Percentiles rank a stretch among this genome's conserved stretches.
phyloP scores from a whole-genome alignment of 1,140 invertebrate species.

The Lucilia cuprina region DNA sequence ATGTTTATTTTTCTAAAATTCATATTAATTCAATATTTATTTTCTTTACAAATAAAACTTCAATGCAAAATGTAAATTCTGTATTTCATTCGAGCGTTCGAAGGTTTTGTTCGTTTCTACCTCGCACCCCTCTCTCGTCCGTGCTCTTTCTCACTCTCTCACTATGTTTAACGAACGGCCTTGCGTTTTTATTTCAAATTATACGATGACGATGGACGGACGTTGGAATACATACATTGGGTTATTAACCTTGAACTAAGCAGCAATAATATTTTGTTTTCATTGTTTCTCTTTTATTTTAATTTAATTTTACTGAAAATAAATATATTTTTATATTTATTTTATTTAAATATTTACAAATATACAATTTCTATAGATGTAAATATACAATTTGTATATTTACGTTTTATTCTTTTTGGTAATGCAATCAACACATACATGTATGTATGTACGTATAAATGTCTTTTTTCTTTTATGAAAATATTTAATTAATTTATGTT shows the following conservation, averaged over 20 bases:
- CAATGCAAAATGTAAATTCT: neutral
- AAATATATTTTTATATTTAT: neutral
- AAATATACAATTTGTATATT: no score
- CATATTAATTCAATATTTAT: neutral
- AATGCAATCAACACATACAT: no score
- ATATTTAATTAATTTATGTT: no score
- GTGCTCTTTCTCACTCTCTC: neutral
- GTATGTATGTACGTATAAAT: no score
- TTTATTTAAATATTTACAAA: neutral
- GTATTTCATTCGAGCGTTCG: neutral
- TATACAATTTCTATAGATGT: no score
- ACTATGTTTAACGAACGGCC: neutral
- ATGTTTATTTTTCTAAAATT: no score
- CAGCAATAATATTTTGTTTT: neutral
- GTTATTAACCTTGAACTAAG: conserved; percentile 17
- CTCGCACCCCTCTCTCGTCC: neutral
- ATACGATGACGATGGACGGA: neutral
- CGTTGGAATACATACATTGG: neutral
- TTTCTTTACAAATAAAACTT: neutral
- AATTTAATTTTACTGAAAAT: neutral
- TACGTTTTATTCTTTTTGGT: no score
- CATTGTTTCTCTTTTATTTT: neutral
- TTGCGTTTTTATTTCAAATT: conserved; percentile 13
- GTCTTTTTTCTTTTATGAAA: no score
- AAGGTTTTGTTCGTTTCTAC: neutral